These are phyloP conservation scores for Euglossa dilemma DNA, from an alignment of 1,140 invertebrate species.

Conservation along the genomic window DNA sequence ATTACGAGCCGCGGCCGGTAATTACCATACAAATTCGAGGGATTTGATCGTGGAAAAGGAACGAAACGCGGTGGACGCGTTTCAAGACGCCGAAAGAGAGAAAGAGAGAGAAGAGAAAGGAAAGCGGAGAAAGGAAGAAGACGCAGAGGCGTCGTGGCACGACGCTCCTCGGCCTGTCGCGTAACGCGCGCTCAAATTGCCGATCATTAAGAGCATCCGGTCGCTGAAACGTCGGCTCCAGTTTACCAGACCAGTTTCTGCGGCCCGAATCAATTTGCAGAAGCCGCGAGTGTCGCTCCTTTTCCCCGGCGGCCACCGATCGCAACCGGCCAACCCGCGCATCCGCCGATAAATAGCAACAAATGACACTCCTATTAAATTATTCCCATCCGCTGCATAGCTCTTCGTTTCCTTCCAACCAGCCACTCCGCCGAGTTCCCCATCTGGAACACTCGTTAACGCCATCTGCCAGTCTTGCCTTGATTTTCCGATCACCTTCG, in stretches of 20 bases:
- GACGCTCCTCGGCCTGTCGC: slow-evolving; percentile 48
- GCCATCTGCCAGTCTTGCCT: no score
- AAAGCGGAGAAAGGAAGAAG: background rate
- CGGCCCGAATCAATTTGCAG: slow-evolving; percentile 64
- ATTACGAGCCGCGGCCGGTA: background rate
- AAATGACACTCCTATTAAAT: slow-evolving; percentile 31
- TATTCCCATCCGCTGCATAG: slow-evolving; percentile 6
- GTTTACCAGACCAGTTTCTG: slow-evolving; percentile 68
- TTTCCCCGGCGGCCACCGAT: background rate
- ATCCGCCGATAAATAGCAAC: background rate
- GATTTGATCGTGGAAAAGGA: slow-evolving; percentile 18
- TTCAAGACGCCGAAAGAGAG: background rate
- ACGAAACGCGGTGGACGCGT: background rate
- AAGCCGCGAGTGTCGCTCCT: slow-evolving; percentile 36
- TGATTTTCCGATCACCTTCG: no score
- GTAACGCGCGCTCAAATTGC: slow-evolving; percentile 63
- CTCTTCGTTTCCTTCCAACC: background rate
- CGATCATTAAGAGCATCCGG: slow-evolving; percentile 69
- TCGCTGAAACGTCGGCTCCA: slow-evolving; percentile 55
- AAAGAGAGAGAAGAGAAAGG: background rate
- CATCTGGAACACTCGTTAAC: background rate
- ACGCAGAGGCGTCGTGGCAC: slow-evolving; percentile 8
- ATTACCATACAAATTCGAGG: slow-evolving; percentile 41
- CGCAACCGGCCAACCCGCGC: background rate
- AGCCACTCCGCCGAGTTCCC: no score